Conservation (phyloP, 2,797 vertebrate species). For the Erpetoichthys calabaricus region DNA sequence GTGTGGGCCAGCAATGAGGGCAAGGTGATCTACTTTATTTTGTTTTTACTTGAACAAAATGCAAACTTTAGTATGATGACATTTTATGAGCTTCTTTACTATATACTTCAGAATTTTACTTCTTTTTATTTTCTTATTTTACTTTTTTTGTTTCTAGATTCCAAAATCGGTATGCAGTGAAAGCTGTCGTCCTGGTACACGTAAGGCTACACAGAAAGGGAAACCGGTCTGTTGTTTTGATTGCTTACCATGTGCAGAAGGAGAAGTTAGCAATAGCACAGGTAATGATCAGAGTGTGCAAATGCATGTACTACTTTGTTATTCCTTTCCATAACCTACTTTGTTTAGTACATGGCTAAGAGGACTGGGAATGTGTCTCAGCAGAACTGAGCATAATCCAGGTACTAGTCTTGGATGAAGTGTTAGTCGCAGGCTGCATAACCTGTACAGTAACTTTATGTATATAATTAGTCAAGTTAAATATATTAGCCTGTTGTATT, state of each 20-base stretch:
- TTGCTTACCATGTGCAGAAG: conserved; percentile 54
- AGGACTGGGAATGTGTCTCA: too few species aligned
- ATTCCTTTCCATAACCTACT: not conserved
- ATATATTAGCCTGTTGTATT: too few species aligned
- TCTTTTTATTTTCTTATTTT: too few species aligned
- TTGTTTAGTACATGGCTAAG: not conserved
- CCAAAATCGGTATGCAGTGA: conserved; percentile 44
- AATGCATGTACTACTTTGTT: too few species aligned
- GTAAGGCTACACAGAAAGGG: conserved; percentile 50
- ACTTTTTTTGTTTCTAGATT: conserved; percentile 25
- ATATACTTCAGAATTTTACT: too few species aligned
- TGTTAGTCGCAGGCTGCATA: too few species aligned
- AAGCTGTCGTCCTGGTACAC: conserved; percentile 41
- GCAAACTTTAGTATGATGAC: not conserved
- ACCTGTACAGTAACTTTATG: too few species aligned
- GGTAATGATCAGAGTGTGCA: conserved; percentile 19
- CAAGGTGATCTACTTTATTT: conserved; percentile 42
- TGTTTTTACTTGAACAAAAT: too few species aligned
- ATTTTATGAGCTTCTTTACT: too few species aligned
- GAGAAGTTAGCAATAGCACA: conserved; percentile 53
- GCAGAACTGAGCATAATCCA: too few species aligned
- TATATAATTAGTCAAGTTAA: too few species aligned
- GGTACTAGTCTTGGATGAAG: too few species aligned
- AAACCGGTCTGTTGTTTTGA: conserved; percentile 59
- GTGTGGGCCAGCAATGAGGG: conserved; percentile 49